phyloP scores from a whole-genome alignment of 2,113 vertebrate genomes.

The Saccopteryx bilineata region DNA sequence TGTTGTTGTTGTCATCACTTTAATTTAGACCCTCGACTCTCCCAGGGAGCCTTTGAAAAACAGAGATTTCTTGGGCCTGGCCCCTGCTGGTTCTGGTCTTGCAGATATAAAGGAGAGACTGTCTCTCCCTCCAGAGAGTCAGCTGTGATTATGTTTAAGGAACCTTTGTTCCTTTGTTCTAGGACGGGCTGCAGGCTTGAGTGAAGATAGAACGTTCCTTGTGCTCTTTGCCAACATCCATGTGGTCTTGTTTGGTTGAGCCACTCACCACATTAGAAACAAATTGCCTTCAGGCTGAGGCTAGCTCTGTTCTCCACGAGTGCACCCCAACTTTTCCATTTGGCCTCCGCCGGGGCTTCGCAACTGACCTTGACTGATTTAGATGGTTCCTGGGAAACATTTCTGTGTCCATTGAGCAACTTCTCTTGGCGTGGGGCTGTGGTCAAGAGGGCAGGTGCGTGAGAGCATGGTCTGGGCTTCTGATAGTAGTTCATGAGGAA shows the following conservation, averaged over 20 bases:
- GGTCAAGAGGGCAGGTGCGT: background rate
- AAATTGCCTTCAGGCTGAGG: background rate
- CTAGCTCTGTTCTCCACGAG: background rate
- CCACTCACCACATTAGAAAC: background rate
- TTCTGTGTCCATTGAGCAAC: conserved; percentile 22
- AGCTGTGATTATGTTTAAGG: conserved; percentile 66
- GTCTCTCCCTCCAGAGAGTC: conserved; percentile 19
- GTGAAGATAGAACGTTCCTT: conserved; percentile 46
- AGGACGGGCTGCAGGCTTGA: conserved; percentile 54
- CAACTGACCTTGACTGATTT: conserved; percentile 44
- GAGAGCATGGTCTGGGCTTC: background rate
- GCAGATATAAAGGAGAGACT: background rate
- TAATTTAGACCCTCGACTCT: background rate
- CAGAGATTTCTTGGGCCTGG: background rate
- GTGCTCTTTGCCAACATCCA: conserved; percentile 44
- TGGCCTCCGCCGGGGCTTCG: conserved; percentile 31
- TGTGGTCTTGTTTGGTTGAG: background rate
- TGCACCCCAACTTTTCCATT: background rate
- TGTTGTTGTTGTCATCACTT: background rate
- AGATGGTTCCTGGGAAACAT: conserved; percentile 41
- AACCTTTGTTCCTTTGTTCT: conserved; percentile 72
- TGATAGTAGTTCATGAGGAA: background rate
- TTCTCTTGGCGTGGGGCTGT: background rate
- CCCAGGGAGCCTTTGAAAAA: conserved; percentile 26
- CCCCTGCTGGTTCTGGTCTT: background rate